Base-by-base conservation (phyloP, 2,797 vertebrate genomes). In the Hydrolagus colliei region DNA sequence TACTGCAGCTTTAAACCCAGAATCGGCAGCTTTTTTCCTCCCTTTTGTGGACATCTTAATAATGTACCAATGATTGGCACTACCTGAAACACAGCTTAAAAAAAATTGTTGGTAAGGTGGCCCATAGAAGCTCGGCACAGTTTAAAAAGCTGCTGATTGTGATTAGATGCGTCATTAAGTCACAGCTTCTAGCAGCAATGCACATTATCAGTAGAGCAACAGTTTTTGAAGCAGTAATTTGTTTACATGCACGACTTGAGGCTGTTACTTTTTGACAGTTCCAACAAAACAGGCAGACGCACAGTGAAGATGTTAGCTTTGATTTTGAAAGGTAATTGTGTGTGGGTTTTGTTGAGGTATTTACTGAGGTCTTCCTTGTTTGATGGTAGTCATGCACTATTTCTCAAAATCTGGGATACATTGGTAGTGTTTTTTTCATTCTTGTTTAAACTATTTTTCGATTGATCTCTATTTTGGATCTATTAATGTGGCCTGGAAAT, bases 381-480 rank as follows among this genome's bases (percentile, higher is more conserved):
- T 90, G 67, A 89, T 89, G 94, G 93, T 95, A 94, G 94, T 95
- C 92, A 97, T 96, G 96, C 96, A 96, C 96, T 96, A 93, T 95
- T 93, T 93, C 90, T 90, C 94, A 92, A 86, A 72, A 91, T 93
- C 91, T 92, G 91, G 90, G 89, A 95, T 91, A 93, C 88, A 87
- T 88, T 82, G 41, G 32, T 35, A 68, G 32, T 71, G 65, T 84
- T 63, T 84, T 52, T 84, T 84, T 68, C 91, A 91, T 87, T 90
- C 93, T 88, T 86, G 27, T 88, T 88, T 87, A 90, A 90, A 79
- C 77, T 87, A 86, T 89, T 91, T 91, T 86, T 20, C 88, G 90
- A 89, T 88, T 92, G 86, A 92, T 90, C 87, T 79, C 85, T 35
- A 90, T 92, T 91, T 90, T 89, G 91, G 87, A 90, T 90, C 87